Evolutionary conservation across 2,888 invertebrate species (phyloP).

Genomic region (Marronus borbonicus): DNA sequence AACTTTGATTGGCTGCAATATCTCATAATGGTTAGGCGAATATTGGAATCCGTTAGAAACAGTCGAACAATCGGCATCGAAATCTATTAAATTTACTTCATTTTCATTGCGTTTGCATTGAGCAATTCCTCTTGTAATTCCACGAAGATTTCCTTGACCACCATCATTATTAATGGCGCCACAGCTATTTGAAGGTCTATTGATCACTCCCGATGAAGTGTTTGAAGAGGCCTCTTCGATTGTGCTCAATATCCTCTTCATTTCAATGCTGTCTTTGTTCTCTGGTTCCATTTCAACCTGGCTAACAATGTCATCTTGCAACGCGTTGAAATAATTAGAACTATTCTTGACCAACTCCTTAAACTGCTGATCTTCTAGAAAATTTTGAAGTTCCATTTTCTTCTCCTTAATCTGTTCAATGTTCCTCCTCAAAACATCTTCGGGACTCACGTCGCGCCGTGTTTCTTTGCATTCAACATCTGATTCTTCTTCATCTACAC

Average conservation of each 20-base stretch:
- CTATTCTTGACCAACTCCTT: constrained; percentile 31
- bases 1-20: constrained; percentile 7
- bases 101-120: background rate
- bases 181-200: constrained; percentile 1
- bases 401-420: constrained; percentile 37
- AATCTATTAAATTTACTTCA: constrained; percentile 29
- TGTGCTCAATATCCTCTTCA: constrained; percentile 47
- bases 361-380: background rate
- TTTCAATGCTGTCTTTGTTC: constrained; percentile 8
- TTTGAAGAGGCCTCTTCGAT: constrained; percentile 48
- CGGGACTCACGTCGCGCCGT: background rate
- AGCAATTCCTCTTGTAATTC: background rate
- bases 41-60: constrained; percentile 9
- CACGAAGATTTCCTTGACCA: background rate
- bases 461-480: background rate
- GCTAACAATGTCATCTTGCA: constrained; percentile 15
- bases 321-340: background rate
- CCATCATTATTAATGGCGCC: background rate
- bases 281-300: background rate
- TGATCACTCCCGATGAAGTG: constrained; percentile 31
- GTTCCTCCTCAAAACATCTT: constrained; percentile 16
- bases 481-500: background rate
- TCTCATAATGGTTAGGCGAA: background rate
- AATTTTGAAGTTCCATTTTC: constrained; percentile 6
- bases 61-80: background rate